Evolutionary conservation across 1,140 invertebrate species (phyloP), one percentile per base, ranked within the genome.

Genomic region (Samia ricini): DNA sequence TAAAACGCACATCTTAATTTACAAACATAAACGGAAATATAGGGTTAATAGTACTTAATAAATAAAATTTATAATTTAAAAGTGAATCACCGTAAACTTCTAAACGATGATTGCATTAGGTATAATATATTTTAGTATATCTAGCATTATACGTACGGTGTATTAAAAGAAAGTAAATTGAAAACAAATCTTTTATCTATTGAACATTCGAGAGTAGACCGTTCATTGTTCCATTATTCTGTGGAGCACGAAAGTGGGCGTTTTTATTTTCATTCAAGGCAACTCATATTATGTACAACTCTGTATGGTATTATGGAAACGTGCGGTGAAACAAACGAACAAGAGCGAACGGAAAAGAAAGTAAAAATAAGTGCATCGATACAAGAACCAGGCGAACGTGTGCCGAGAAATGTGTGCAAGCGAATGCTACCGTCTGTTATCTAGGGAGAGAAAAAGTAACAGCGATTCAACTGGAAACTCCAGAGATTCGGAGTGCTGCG

Each of bases 291-390:
- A 57, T 57, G 6, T 52, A 21, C n/a, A 42, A 19, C 26, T 55
- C 57, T 54, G 36, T 58, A 56, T 63, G 56, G 23, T 56, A 63
- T 33, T 58, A 42, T 66, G 52, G 62, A 64, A 73, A 67, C 66
- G 70, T 64, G 51, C 57, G 52, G 61, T 59, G 68, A 69, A 72
- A 68, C 69, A 68, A 82, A 85, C 74, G 65, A 85, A 82, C 69
- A 88, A 87, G 79, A 85, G 85, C 78, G 83, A 90, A 87, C 76
- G 83, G 79, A 85, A 84, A 88, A 85, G 88, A 90, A 89, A 90
- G 88, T 90, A 90, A 90, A 90, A 90, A 89, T 88, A 79, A 90
- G 76, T 81, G 77, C 84, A 85, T 74, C 74, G 79, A 79, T 85
- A 83, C 79, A 80, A 81, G 83, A 88, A 83, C 69, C 80, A 83